A percentile compares a stretch with the other conserved stretches of the same genome.
These are phyloP conservation scores for Ictidomys tridecemlineatus DNA, from an alignment of 2,113 vertebrate species.

Conservation along the genomic window DNA sequence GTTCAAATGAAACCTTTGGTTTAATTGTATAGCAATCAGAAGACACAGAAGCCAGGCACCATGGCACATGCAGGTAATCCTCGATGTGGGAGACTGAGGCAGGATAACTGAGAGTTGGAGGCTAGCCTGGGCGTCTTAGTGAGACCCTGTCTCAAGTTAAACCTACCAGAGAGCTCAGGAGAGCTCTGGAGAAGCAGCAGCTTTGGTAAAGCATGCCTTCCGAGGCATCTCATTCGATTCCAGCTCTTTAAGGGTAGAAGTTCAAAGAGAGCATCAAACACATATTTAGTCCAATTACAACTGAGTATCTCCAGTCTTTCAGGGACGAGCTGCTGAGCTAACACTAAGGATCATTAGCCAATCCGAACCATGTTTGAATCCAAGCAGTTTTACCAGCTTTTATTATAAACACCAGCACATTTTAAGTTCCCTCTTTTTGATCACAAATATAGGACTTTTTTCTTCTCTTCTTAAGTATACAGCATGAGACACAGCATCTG, in stretches of 20 bases:
- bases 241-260: neutral
- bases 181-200: neutral
- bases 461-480: slow-evolving; percentile 85
- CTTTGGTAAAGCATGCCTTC: neutral
- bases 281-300: neutral
- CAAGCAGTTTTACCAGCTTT: slow-evolving; percentile 89
- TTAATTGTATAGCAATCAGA: neutral
- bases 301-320: neutral
- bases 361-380: slow-evolving; percentile 86
- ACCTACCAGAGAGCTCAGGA: neutral
- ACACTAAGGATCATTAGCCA: slow-evolving; percentile 78
- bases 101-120: neutral
- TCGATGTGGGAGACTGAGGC: neutral
- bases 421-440: slow-evolving; percentile 89
- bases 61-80: too few relatives aligned
- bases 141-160: neutral
- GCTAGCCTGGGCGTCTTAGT: too few relatives aligned
- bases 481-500: slow-evolving; percentile 86
- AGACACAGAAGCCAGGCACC: neutral
- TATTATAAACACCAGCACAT: slow-evolving; percentile 90
- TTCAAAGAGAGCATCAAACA: neutral
- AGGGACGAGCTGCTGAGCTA: slow-evolving; percentile 19
- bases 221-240: neutral
- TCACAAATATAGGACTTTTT: slow-evolving; percentile 88
- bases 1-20: neutral